These are phyloP conservation scores for Varanus komodoensis DNA, from an alignment of 2,113 vertebrate species.

Conservation along the genomic window DNA sequence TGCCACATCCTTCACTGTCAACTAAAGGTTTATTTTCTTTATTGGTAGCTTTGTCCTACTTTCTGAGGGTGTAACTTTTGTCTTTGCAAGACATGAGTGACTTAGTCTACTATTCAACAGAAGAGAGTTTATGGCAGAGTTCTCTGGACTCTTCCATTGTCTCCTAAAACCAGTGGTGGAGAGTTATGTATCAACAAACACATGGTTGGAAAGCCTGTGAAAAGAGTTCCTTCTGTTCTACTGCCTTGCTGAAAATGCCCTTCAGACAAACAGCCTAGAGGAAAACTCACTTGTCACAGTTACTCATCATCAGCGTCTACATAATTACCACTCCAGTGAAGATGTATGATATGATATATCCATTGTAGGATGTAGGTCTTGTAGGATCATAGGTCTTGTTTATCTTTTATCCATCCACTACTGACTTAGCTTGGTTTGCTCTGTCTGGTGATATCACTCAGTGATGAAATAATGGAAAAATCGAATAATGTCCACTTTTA, in stretches of 20 bases:
- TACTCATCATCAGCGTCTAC: background rate
- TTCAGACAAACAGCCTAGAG: background rate
- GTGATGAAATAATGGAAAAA: background rate
- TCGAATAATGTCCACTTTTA: background rate
- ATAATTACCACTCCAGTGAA: background rate
- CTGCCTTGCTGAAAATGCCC: background rate
- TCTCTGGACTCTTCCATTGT: background rate
- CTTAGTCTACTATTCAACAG: background rate
- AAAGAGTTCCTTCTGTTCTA: background rate
- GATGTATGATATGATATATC: background rate
- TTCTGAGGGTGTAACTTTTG: rapidly evolving
- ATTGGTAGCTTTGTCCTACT: rapidly evolving
- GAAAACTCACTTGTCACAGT: background rate
- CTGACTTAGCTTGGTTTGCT: background rate
- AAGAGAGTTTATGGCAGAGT: background rate
- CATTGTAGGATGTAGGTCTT: no score
- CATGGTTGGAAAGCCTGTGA: background rate
- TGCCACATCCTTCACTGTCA: background rate
- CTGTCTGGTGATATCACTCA: background rate
- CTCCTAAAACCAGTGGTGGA: background rate
- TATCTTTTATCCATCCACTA: background rate
- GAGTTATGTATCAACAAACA: background rate
- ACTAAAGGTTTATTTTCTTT: background rate
- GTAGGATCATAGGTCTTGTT: background rate
- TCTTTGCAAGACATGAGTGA: background rate